phyloP scores from a whole-genome alignment of 2,113 vertebrate genomes.

The Eublepharis macularius region DNA sequence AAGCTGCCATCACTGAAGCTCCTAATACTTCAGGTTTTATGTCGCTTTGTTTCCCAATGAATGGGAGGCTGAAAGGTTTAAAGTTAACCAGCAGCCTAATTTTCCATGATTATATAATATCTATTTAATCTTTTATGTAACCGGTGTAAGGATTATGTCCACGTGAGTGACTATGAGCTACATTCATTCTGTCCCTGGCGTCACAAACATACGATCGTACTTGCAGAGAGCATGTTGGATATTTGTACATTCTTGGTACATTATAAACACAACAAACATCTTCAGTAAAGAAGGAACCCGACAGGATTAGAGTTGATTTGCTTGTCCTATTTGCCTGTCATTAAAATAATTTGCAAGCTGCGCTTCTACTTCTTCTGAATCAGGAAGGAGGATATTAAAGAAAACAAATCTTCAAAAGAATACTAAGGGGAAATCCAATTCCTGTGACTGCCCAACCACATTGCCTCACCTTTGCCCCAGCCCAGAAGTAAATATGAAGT shows the following conservation, averaged over 20 bases:
- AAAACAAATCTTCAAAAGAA: background rate
- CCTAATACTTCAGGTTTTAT: background rate
- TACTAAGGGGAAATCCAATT: background rate
- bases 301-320: background rate
- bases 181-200: background rate
- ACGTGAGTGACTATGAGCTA: background rate
- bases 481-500: background rate
- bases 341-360: background rate
- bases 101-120: conserved; percentile 34
- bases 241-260: background rate
- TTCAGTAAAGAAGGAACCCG: background rate
- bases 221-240: background rate
- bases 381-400: background rate
- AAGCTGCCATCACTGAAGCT: background rate
- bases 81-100: background rate
- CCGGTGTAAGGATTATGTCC: background rate
- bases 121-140: conserved; percentile 35
- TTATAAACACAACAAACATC: background rate
- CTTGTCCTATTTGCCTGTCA: background rate
- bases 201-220: background rate
- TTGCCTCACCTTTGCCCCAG: background rate
- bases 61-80: background rate
- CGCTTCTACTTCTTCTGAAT: no score
- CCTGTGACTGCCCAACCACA: no score
- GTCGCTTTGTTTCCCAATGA: background rate